A percentile compares a stretch with the other conserved stretches of the same genome.
These are phyloP conservation scores for Stichodactyla mertensii DNA, from an alignment of 64 coral and sea anemone genomes.

Conservation along the genomic window DNA sequence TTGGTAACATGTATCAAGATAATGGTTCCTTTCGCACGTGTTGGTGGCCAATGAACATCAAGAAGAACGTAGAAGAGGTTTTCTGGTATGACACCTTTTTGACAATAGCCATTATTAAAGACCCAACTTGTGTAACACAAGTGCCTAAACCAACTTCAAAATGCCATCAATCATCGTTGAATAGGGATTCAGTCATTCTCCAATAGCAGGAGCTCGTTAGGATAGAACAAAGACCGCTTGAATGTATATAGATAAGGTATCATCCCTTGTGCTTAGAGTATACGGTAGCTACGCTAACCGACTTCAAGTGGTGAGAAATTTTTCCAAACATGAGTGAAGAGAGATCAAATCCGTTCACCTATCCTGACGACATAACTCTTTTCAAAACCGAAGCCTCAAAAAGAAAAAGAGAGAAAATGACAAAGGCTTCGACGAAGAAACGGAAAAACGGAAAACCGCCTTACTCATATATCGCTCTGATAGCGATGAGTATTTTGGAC, in stretches of 20 bases:
- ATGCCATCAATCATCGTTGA: background rate
- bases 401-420: background rate
- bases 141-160: background rate
- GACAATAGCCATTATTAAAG: background rate
- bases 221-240: background rate
- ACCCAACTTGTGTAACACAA: background rate
- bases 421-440: background rate
- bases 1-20: background rate
- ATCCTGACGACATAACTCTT: background rate
- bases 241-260: background rate
- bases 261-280: background rate
- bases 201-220: background rate
- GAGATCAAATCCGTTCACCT: background rate
- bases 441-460: constrained; percentile 78
- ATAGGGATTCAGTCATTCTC: background rate
- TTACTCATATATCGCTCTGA: constrained; percentile 92
- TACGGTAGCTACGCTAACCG: background rate
- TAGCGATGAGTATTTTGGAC: constrained; percentile 75
- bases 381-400: background rate
- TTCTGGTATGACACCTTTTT: constrained; percentile 1
- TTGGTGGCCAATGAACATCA: background rate
- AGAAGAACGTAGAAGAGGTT: background rate
- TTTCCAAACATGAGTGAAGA: background rate
- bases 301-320: background rate
- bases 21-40: background rate